Conservation (phyloP, 2,888 invertebrate genomes). For the Thera britannica region DNA sequence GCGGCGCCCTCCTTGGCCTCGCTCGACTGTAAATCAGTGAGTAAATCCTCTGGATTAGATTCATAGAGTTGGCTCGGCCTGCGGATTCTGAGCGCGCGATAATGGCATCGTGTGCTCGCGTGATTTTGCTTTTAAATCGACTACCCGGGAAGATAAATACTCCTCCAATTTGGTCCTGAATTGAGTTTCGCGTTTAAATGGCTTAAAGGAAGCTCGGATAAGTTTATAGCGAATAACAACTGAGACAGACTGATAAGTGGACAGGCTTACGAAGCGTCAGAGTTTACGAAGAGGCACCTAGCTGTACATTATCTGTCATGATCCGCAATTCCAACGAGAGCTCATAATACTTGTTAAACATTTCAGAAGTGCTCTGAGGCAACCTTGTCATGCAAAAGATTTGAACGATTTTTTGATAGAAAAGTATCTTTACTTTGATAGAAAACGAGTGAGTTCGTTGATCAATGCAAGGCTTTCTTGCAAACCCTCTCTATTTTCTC, state of each 20-base stretch:
- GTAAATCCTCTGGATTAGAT: constrained; percentile 85
- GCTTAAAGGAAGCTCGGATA: constrained; percentile 66
- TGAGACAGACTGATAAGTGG: constrained; percentile 73
- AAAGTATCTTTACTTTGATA: neutral
- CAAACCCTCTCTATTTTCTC: no score
- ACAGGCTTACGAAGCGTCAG: constrained; percentile 46
- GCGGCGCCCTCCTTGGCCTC: constrained; percentile 75
- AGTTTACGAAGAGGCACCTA: constrained; percentile 19
- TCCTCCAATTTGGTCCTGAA: constrained; percentile 73
- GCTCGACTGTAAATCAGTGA: constrained; percentile 83
- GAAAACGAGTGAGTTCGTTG: neutral
- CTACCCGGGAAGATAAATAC: constrained; percentile 79
- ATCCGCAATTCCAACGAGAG: neutral
- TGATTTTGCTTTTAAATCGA: constrained; percentile 84
- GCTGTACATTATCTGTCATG: neutral
- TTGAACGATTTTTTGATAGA: constrained; percentile 33
- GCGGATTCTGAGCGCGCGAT: constrained; percentile 77
- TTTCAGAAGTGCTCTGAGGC: neutral
- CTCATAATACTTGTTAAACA: neutral
- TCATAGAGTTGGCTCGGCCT: constrained; percentile 83
- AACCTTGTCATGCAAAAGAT: constrained; percentile 30
- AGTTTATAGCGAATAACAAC: constrained; percentile 72
- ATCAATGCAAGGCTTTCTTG: neutral
- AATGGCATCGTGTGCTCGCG: constrained; percentile 82
- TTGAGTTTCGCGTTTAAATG: constrained; percentile 73